Conservation (phyloP, 2,113 vertebrate genomes). For the Struthio camelus region DNA sequence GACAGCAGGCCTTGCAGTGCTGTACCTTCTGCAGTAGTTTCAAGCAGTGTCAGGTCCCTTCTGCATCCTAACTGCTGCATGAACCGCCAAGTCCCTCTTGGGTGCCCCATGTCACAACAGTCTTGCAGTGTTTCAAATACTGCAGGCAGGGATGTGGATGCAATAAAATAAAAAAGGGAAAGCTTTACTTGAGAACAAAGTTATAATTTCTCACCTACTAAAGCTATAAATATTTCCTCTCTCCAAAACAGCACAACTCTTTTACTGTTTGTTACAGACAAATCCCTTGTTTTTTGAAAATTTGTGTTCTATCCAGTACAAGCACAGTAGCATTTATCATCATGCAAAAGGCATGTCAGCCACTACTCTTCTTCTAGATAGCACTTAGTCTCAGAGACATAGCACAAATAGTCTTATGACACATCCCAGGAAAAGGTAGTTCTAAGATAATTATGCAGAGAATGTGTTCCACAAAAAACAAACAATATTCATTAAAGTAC, state of each 20-base stretch:
- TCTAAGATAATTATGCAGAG: slow-evolving; percentile 53
- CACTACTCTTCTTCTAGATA: not conserved
- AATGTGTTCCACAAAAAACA: slow-evolving; percentile 22
- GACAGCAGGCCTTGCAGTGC: not conserved
- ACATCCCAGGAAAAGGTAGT: not conserved
- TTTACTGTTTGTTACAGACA: not conserved
- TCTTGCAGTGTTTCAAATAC: not conserved
- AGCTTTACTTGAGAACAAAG: not conserved
- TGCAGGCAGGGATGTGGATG: not conserved
- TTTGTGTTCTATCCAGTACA: not conserved
- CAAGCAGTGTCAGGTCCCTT: not conserved
- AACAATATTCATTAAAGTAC: slow-evolving; percentile 36
- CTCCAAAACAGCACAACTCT: not conserved
- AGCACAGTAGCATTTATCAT: slow-evolving; percentile 14
- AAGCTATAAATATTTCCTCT: not conserved
- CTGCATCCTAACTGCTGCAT: not conserved
- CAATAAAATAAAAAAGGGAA: not conserved
- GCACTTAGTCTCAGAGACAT: slow-evolving; percentile 6
- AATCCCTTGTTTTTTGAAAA: not conserved
- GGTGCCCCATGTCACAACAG: not conserved
- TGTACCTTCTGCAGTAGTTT: not conserved
- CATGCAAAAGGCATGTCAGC: not conserved
- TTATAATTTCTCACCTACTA: not conserved
- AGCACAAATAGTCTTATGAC: not conserved
- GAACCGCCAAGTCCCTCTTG: not conserved